Evolutionary conservation across 1,140 invertebrate genomes (phyloP).

Genomic region (Brachionus manjavacas): DNA sequence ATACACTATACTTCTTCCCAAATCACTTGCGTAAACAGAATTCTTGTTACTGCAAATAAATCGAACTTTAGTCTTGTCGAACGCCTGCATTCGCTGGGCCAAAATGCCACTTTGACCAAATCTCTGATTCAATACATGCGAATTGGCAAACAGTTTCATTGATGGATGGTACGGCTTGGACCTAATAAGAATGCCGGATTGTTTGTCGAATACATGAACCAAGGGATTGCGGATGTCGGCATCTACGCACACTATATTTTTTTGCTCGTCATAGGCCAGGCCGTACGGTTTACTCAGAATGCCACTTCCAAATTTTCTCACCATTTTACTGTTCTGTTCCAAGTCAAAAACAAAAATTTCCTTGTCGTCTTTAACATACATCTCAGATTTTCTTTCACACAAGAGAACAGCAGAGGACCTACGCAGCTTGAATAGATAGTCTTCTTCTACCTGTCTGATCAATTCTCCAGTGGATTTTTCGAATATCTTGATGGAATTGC

Average conservation of each 20-base stretch:
- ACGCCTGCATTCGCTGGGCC: background rate
- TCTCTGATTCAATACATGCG: background rate
- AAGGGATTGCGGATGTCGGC: background rate
- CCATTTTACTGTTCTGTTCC: background rate
- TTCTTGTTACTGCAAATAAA: background rate
- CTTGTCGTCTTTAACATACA: conserved; percentile 32
- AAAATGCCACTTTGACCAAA: background rate
- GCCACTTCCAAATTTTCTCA: background rate
- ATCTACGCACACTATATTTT: conserved; percentile 13
- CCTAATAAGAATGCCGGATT: background rate
- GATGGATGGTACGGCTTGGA: background rate
- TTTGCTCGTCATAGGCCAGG: background rate
- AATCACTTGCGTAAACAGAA: conserved; percentile 31
- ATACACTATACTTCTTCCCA: conserved; percentile 30
- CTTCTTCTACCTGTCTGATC: background rate
- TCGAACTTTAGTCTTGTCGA: conserved; percentile 34
- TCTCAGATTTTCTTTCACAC: background rate
- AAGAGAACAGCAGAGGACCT: background rate
- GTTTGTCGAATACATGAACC: background rate
- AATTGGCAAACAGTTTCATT: background rate
- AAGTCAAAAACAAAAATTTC: conserved; percentile 39
- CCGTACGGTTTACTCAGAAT: conserved; percentile 1
- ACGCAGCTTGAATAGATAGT: background rate
- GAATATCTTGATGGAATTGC: conserved; percentile 27
- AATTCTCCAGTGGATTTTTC: background rate